A percentile compares a stretch with the other conserved stretches of the same genome.
These are phyloP conservation scores for Panulirus ornatus DNA, from an alignment of 1,140 invertebrate genomes.

Conservation along the genomic window DNA sequence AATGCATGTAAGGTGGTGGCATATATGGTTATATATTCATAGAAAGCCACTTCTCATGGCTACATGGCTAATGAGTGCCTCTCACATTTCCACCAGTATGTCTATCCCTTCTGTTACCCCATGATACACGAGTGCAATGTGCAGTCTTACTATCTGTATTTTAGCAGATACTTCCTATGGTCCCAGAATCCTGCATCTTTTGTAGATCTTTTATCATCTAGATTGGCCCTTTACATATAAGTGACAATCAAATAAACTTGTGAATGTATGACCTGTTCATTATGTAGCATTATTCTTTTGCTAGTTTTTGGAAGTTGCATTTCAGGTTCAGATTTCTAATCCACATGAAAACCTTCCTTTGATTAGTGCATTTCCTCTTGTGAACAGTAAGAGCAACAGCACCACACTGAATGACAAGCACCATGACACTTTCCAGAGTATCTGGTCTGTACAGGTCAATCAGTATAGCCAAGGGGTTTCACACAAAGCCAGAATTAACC, in stretches of 20 bases:
- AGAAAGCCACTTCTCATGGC: background rate
- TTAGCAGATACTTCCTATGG: conserved; percentile 5
- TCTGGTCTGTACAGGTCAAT: conserved; percentile 21
- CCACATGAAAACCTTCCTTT: too few species aligned
- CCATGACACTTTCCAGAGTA: background rate
- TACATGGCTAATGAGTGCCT: background rate
- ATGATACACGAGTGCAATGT: background rate
- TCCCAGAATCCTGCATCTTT: background rate
- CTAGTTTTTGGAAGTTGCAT: too few species aligned
- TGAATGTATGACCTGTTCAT: conserved; percentile 6
- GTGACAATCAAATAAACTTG: background rate
- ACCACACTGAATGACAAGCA: background rate
- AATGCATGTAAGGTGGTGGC: conserved; percentile 41
- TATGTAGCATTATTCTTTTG: too few species aligned
- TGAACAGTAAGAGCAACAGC: too few species aligned
- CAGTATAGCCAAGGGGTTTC: background rate
- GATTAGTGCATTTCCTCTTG: too few species aligned
- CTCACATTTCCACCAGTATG: conserved; percentile 2
- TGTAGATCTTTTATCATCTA: conserved; percentile 13
- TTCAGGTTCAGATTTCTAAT: too few species aligned
- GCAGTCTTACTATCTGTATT: background rate
- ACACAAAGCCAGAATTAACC: conserved; percentile 34
- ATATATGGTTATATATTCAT: conserved; percentile 5
- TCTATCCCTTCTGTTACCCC: conserved; percentile 9
- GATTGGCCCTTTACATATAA: background rate